A percentile compares a stretch with the other conserved stretches of the same genome.
phyloP scores from a whole-genome alignment of 2,113 vertebrate species.

The Mesembrinibis cayennensis region DNA sequence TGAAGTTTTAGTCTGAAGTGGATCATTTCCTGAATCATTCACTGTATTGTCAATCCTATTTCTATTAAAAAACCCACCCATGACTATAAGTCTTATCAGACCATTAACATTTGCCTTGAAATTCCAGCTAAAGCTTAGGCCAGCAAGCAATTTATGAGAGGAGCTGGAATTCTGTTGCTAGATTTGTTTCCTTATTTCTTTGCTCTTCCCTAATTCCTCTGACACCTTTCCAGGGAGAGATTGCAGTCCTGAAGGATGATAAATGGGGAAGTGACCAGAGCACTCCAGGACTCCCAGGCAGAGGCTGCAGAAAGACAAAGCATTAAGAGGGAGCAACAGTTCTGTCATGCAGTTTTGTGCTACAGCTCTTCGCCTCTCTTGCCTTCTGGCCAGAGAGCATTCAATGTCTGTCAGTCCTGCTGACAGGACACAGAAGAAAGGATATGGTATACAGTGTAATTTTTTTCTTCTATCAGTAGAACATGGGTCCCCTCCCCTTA shows the following conservation, averaged over 20 bases:
- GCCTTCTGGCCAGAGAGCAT: neutral
- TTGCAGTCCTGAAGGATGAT: neutral
- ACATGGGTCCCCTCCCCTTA: neutral
- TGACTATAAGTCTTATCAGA: conserved; percentile 19
- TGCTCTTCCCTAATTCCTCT: conserved; percentile 27
- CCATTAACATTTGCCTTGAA: conserved; percentile 42
- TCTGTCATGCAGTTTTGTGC: neutral
- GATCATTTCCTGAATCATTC: conserved; percentile 47
- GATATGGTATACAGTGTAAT: neutral
- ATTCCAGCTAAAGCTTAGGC: conserved; percentile 37
- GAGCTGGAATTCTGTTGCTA: neutral
- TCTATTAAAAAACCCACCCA: neutral
- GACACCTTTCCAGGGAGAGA: neutral
- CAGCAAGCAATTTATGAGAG: conserved; percentile 16
- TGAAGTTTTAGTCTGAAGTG: conserved; percentile 47
- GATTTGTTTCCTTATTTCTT: conserved; percentile 11
- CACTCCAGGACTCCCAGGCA: neutral
- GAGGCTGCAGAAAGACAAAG: neutral
- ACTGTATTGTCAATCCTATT: conserved; percentile 17
- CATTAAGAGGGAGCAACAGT: neutral
- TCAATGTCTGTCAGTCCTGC: neutral
- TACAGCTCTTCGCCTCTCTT: neutral
- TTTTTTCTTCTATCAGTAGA: neutral
- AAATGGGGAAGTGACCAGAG: neutral
- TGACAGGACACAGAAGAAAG: neutral